Evolutionary conservation across 2,888 invertebrate genomes (phyloP).

Genomic region (Nomada ferruginata): DNA sequence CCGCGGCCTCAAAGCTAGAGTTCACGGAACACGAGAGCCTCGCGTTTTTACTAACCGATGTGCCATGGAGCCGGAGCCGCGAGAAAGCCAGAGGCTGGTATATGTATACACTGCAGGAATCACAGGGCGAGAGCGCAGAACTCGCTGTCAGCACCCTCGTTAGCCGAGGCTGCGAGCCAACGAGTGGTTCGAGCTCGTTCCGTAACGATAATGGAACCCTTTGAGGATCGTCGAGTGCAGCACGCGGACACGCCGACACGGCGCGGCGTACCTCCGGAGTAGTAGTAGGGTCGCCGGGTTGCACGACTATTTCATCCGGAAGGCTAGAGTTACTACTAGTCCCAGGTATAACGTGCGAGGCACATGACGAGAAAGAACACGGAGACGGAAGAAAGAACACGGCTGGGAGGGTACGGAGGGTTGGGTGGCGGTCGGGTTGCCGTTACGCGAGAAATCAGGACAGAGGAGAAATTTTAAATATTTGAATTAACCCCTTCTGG

Average conservation of each 20-base stretch:
- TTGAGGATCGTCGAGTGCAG: constrained; percentile 68
- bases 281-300: constrained; percentile 69
- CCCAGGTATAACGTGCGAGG: constrained; percentile 60
- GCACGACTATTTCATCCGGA: constrained; percentile 72
- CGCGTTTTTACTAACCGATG: constrained; percentile 31
- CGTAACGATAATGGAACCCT: constrained; percentile 77
- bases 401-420: constrained; percentile 4
- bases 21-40: constrained; percentile 19
- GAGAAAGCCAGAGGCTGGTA: constrained; percentile 2
- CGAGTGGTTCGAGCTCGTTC: constrained; percentile 70
- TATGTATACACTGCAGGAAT: constrained; percentile 51
- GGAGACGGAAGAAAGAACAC: constrained; percentile 18
- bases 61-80: not conserved
- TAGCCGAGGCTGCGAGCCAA: constrained; percentile 64
- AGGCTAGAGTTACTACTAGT: constrained; percentile 74
- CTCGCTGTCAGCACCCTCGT: constrained; percentile 68
- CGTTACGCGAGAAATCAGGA: constrained; percentile 81
- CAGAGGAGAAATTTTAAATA: constrained; percentile 81
- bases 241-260: constrained; percentile 59
- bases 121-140: constrained; percentile 54
- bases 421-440: constrained; percentile 42
- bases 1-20: constrained; percentile 10
- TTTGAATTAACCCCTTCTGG: constrained; percentile 82
- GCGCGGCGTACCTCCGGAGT: constrained; percentile 50
- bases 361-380: not conserved